Conservation (phyloP, 2,113 vertebrate species). For the Dromas ardeola region DNA sequence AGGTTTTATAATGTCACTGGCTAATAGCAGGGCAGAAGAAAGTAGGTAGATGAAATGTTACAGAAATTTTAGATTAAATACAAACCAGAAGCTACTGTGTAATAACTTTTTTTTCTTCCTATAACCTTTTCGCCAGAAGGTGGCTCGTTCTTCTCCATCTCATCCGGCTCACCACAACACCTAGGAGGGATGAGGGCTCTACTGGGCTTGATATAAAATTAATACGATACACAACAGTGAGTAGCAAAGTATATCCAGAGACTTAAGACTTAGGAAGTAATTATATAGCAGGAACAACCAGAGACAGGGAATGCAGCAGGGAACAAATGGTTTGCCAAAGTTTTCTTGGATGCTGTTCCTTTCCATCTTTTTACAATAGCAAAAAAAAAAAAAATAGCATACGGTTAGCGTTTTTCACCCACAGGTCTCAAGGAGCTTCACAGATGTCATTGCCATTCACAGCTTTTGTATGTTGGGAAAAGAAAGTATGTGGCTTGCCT, state of each 20-base stretch:
- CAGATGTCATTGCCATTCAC: background rate
- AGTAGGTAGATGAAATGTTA: background rate
- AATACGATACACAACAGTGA: background rate
- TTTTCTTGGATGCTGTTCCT: background rate
- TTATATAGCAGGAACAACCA: background rate
- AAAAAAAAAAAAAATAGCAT: background rate
- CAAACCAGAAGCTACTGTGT: background rate
- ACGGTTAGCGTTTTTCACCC: background rate
- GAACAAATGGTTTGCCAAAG: background rate
- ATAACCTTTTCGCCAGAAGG: background rate
- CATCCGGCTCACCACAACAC: background rate
- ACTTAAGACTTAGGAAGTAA: background rate
- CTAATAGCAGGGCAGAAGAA: background rate
- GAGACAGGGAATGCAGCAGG: background rate
- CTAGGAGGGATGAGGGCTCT: background rate
- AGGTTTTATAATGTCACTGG: constrained; percentile 13
- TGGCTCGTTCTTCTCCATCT: background rate
- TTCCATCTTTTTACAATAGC: background rate
- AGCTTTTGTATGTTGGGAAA: background rate
- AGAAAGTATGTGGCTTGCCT: background rate
- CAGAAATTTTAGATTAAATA: constrained; percentile 9
- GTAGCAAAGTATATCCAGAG: background rate
- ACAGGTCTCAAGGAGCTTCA: background rate
- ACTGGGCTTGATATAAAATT: background rate
- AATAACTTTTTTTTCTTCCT: background rate